These are phyloP conservation scores for Saccopteryx leptura DNA, from an alignment of 2,113 vertebrate genomes.

Conservation along the genomic window DNA sequence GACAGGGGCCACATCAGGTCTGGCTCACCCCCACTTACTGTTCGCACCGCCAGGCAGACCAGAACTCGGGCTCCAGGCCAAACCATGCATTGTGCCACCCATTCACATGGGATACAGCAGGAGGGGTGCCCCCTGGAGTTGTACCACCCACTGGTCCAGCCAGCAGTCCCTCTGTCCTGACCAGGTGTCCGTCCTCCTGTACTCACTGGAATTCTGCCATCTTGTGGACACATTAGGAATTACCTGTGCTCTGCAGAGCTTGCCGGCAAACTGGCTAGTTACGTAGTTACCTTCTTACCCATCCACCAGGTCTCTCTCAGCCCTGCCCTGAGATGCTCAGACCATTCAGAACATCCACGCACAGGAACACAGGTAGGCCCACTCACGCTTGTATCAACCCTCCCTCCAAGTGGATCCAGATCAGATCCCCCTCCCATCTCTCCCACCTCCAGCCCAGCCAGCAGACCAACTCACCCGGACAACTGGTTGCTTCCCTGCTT, in stretches of 20 bases:
- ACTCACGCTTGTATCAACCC: not conserved
- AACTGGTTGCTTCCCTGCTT: not conserved
- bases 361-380: not conserved
- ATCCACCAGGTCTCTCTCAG: not conserved
- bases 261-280: not conserved
- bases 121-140: not conserved
- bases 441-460: not conserved
- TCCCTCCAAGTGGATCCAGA: not conserved
- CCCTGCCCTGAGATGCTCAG: not conserved
- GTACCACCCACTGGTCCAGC: not conserved
- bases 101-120: not conserved
- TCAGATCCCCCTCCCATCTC: fast-evolving
- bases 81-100: not conserved
- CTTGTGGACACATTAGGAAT: constrained; percentile 43
- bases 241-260: fast-evolving
- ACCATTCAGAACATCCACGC: fast-evolving
- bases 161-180: fast-evolving
- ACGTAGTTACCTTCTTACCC: too few species aligned
- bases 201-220: not conserved
- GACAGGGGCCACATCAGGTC: fast-evolving
- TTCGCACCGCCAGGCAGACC: not conserved
- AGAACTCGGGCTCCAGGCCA: not conserved
- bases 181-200: fast-evolving
- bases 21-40: too few species aligned
- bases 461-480: not conserved